Evolutionary conservation across 2,113 vertebrate genomes (phyloP), one percentile per base, ranked within the genome.

Genomic region (Pelvicachromis taeniatus): DNA sequence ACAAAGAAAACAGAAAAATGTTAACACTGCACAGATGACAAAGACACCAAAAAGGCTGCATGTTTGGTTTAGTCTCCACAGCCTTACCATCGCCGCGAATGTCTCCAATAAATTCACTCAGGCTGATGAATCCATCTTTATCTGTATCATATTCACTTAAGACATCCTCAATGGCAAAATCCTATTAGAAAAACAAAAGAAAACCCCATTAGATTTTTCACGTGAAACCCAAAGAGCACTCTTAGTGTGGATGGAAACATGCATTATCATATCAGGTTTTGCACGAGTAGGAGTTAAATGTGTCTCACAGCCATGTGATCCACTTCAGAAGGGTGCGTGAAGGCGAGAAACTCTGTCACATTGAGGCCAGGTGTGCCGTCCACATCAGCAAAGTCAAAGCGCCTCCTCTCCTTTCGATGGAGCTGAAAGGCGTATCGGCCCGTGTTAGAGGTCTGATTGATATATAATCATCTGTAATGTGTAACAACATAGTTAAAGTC

Each of bases 131-230:
- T 89, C 97, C 97, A 91, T 99, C 97, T 63, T 96, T 96, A 78
- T 99, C 96, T 79, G 94, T 95, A 91, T 99, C 98, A 31, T 98
- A 98, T 93, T 99, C 98, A 94, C 96, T 96, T 92, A 99, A 95
- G 58, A 98, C 97, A 88, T 99, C 98, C 87, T 99, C 97, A 93
- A 98, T 97, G 53, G 99, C 97, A 93, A 98, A 99, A 78, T 99
- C 98, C 98, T 99, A 19, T 45, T 17, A 45, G 9, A 35, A 59
- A 35, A 78, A 48, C 16, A 50, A 21, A 3, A 5, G 1, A 78
- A 65, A 26, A 0, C 61, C 52, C 2, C 9, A 40, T 61, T 2
- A 31, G 35, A 21, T 9, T 19, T 50, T 9, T 21, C 23, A 68
- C 2, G 42, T 9, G 9, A 65, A 23, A 61, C 14, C 55, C 4